phyloP scores from a whole-genome alignment of 2,888 invertebrate species.

The Fragum whitleyi region DNA sequence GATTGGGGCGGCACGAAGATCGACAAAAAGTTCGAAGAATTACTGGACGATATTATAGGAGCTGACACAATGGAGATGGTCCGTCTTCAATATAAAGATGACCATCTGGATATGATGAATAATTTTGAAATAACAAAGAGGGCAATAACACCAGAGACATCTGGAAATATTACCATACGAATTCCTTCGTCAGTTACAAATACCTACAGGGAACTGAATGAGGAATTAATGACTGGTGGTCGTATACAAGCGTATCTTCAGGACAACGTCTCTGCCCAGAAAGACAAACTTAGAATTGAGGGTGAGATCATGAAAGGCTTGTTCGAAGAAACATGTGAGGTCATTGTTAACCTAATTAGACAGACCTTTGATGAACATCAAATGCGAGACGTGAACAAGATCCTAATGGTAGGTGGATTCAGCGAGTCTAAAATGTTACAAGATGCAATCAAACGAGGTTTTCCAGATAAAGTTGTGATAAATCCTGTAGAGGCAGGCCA shows the following conservation, averaged over 20 bases:
- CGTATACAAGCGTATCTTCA: neutral
- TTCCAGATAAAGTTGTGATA: constrained; percentile 47
- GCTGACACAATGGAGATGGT: constrained; percentile 51
- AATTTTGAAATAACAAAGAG: constrained; percentile 68
- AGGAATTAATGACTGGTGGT: constrained; percentile 34
- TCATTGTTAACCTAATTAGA: constrained; percentile 57
- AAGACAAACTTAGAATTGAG: neutral
- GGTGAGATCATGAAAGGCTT: constrained; percentile 57
- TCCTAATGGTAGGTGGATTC: constrained; percentile 69
- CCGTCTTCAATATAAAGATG: constrained; percentile 43
- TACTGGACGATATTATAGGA: constrained; percentile 63
- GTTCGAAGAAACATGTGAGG: constrained; percentile 46
- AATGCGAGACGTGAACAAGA: constrained; percentile 42
- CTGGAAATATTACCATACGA: constrained; percentile 58
- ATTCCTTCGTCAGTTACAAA: constrained; percentile 37
- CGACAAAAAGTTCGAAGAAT: constrained; percentile 64
- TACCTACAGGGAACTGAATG: constrained; percentile 35
- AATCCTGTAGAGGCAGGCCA: constrained; percentile 62
- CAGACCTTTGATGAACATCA: constrained; percentile 41
- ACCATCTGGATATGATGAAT: constrained; percentile 60
- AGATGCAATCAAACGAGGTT: constrained; percentile 49
- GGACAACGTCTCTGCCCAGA: neutral
- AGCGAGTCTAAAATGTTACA: constrained; percentile 64
- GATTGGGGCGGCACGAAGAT: constrained; percentile 69
- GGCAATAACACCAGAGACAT: constrained; percentile 50